Evolutionary conservation across 2,797 vertebrate genomes (phyloP).

Genomic region (Mus caroli): DNA sequence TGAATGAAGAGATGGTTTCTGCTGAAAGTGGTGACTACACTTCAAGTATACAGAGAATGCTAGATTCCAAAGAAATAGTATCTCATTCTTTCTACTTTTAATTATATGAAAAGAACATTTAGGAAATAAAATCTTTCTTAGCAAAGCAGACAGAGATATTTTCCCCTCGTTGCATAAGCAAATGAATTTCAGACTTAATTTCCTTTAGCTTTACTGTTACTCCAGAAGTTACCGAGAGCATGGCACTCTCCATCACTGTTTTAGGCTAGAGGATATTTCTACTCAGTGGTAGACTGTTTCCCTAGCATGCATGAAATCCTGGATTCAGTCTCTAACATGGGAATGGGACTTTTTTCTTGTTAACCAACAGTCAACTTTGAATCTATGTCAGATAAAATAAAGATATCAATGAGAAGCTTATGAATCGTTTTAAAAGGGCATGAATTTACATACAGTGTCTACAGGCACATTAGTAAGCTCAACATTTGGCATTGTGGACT

Average conservation of each 20-base stretch:
- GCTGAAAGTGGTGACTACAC: background rate
- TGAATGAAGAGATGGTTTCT: conserved; percentile 18
- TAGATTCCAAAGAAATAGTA: conserved; percentile 42
- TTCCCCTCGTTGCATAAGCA: conserved; percentile 25
- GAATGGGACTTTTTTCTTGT: background rate
- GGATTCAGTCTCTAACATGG: background rate
- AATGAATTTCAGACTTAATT: conserved; percentile 22
- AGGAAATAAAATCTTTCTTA: conserved; percentile 69
- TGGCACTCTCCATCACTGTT: background rate
- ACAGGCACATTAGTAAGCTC: background rate
- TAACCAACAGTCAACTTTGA: background rate
- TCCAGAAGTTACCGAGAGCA: conserved; percentile 18
- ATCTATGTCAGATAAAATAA: conserved; percentile 37
- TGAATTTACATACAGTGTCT: conserved; percentile 51
- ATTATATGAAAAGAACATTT: conserved; percentile 34
- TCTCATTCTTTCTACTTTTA: conserved; percentile 46
- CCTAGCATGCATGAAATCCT: background rate
- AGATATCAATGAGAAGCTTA: conserved; percentile 39
- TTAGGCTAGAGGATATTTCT: background rate
- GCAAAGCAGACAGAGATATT: conserved; percentile 19
- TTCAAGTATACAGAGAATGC: background rate
- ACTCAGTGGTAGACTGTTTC: background rate
- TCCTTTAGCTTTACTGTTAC: conserved; percentile 45
- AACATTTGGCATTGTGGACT: background rate
- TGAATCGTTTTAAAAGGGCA: background rate